These are phyloP conservation scores for Amiota mariae DNA, from an alignment of 2,888 invertebrate species.

Conservation along the genomic window DNA sequence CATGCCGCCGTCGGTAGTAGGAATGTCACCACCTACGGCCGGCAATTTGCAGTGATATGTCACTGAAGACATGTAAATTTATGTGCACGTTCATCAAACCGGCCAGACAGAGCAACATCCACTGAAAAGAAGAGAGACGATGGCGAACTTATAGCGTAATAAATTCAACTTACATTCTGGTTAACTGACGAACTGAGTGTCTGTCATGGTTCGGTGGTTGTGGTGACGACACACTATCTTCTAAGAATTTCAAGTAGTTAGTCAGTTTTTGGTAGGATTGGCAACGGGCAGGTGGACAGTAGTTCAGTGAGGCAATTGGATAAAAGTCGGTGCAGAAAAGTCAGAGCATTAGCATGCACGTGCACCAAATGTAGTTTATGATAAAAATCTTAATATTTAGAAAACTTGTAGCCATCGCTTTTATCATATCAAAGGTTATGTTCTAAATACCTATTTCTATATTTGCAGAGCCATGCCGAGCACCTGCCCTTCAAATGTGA, in stretches of 20 bases:
- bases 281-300: conserved; percentile 2
- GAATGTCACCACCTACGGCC: conserved; percentile 29
- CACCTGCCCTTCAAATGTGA: conserved; percentile 94
- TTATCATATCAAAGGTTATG: conserved; percentile 29
- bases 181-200: conserved; percentile 40
- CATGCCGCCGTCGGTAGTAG: conserved; percentile 33
- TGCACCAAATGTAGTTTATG: conserved; percentile 35
- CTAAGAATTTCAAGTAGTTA: conserved; percentile 62
- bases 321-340: neutral
- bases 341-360: conserved; percentile 34
- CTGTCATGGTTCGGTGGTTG: neutral
- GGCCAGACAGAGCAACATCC: too few relatives aligned
- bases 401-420: conserved; percentile 35
- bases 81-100: conserved; percentile 25
- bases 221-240: conserved; percentile 50
- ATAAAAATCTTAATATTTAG: conserved; percentile 33
- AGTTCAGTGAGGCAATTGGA: neutral
- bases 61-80: conserved; percentile 13
- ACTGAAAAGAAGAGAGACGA: too few relatives aligned
- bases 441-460: conserved; percentile 31
- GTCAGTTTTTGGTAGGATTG: conserved; percentile 14
- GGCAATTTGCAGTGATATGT: conserved; percentile 12
- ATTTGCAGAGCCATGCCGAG: conserved; percentile 82
- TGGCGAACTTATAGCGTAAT: conserved; percentile 35
- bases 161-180: conserved; percentile 38